Conservation (phyloP, 1,140 invertebrate species). For the Arctopsyche grandis region DNA sequence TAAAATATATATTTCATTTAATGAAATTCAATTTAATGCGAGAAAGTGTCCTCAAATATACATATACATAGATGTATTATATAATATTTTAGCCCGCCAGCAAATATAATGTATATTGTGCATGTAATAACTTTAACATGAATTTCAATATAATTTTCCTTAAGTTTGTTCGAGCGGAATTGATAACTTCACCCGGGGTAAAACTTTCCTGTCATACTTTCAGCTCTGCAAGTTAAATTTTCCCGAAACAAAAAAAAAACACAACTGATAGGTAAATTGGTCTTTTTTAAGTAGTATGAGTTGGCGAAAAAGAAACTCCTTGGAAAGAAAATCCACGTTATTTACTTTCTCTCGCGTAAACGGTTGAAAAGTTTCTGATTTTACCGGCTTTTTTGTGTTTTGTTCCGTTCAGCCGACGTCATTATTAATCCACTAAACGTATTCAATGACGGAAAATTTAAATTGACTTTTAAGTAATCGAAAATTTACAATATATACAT, state of each 20-base stretch:
- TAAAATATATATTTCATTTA: background rate
- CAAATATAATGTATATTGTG: conserved; percentile 15
- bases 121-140: conserved; percentile 14
- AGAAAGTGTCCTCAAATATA: too few species aligned
- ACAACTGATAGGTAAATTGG: background rate
- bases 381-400: background rate
- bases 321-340: background rate
- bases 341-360: conserved; percentile 2
- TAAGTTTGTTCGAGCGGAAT: conserved; percentile 27
- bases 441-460: too few species aligned
- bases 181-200: conserved; percentile 20
- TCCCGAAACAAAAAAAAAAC: conserved; percentile 8
- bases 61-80: too few species aligned
- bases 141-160: conserved; percentile 28
- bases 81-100: background rate
- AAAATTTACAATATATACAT: too few species aligned
- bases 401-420: background rate
- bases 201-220: conserved; percentile 29
- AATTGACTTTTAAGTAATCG: too few species aligned
- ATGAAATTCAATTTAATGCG: too few species aligned
- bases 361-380: background rate
- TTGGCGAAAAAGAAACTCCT: background rate
- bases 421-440: background rate
- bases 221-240: conserved; percentile 26
- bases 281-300: background rate